Base-by-base conservation (phyloP, 2,113 vertebrate genomes). In the Irena cyanogastra region DNA sequence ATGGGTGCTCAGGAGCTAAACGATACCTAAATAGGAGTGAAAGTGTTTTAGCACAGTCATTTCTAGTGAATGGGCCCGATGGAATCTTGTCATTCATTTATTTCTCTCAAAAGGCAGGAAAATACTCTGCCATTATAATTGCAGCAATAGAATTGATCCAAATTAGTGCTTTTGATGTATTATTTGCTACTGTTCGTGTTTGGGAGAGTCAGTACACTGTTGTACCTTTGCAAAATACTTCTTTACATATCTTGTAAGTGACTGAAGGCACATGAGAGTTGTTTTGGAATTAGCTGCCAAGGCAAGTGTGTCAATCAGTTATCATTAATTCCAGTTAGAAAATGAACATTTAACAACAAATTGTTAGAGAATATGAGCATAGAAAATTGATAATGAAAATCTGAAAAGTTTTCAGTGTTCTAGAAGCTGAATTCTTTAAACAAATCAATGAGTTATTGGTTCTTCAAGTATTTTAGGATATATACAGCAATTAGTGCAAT, bases 1-100 rank as follows among this genome's bases (percentile, higher is more conserved):
- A 97, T 7, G 97, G 96, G 89, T 98, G 94, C 56, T 98, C 97
- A 7, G 98, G 98, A 89, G 98, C 97, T 42, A 98, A 97, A 59
- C 95, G 97, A 42, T 98, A 98, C 83, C 98, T 98, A 39, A 75
- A 78, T 2, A 57, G 64, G 28, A 83, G 44, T 23, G 49, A 27
- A 69, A 68, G 22, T 13, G 47, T 44, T 94, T 77, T 45, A 81
- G 35, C 22, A 5, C 13, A 23, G n/a, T n/a, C 19, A 7, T 45
- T 50, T 16, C 63, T 24, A 61, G 7, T 5, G 26, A 72, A 28
- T 5, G 11, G 31, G 39, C 56, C 68, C 0, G 0, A 5, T 54
- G 35, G 42, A 60, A n/a, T n/a, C 50, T 59, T 37, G 45, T 22
- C 11, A 5, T 41, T 84, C 56, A 17, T 23, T 3, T n/a, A 4